Evolutionary conservation across 2,113 vertebrate species (phyloP).

Genomic region (Laticauda laticaudata): DNA sequence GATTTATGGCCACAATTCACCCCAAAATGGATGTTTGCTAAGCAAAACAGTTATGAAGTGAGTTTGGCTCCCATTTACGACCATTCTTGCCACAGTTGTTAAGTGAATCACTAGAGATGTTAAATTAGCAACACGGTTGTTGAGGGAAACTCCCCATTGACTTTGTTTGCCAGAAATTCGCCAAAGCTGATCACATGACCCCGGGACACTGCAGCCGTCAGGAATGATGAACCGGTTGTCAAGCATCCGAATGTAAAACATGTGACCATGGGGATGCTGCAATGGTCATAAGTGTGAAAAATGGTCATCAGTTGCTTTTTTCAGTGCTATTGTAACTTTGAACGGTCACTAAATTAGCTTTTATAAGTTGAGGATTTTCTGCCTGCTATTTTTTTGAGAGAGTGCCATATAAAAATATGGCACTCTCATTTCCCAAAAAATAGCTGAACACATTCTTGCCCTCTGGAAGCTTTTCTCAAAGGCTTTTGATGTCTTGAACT

Average conservation of each 20-base stretch:
- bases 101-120: background rate
- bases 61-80: background rate
- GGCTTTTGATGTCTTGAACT: background rate
- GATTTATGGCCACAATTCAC: background rate
- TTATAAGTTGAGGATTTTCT: background rate
- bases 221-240: background rate
- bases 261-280: background rate
- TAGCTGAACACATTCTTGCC: background rate
- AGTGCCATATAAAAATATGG: background rate
- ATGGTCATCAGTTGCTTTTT: background rate
- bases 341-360: background rate
- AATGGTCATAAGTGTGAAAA: background rate
- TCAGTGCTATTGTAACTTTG: background rate
- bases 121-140: background rate
- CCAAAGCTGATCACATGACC: background rate
- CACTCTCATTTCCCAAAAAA: background rate
- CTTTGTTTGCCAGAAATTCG: background rate
- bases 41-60: background rate
- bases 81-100: background rate
- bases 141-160: background rate
- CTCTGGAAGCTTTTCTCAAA: background rate
- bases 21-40: background rate
- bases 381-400: background rate
- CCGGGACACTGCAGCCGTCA: background rate
- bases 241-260: background rate